Conservation (phyloP, 2,113 vertebrate species). For the Sisor rabdophorus region DNA sequence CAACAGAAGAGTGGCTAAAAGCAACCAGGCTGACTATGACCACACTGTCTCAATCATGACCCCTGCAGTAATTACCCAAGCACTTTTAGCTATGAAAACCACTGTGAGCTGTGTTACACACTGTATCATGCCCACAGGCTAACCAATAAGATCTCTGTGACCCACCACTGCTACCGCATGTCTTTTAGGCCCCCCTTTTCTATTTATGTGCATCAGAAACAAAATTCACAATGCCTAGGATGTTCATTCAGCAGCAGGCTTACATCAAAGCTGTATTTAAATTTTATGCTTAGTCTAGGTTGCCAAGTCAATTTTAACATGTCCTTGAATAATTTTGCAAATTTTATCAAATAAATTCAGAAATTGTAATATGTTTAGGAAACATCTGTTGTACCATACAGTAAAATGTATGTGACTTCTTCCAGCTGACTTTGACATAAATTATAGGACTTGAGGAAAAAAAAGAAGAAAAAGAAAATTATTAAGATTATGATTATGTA, state of each 20-base stretch:
- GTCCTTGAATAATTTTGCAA: not conserved
- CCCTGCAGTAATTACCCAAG: constrained; percentile 30
- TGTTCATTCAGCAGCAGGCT: constrained; percentile 13
- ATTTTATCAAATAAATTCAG: no score
- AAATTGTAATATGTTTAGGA: no score
- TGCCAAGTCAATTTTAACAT: constrained; percentile 2
- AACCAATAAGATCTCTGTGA: constrained; percentile 17
- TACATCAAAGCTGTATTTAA: constrained; percentile 22
- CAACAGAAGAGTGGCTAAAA: constrained; percentile 26
- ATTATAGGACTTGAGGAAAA: no score
- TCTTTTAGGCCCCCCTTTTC: constrained; percentile 2
- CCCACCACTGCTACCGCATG: constrained; percentile 23
- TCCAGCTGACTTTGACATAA: no score
- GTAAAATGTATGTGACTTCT: no score
- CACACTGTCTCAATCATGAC: constrained; percentile 36
- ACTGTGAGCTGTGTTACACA: not conserved
- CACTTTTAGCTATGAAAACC: constrained; percentile 22
- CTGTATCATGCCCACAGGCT: constrained; percentile 21
- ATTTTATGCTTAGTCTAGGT: constrained; percentile 13
- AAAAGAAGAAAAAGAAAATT: no score
- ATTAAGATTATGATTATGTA: no score
- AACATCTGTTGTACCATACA: no score
- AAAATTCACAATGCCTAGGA: not conserved
- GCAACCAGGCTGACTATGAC: constrained; percentile 25
- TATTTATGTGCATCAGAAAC: constrained; percentile 3